Conservation (phyloP, 2,797 vertebrate genomes). For the Melanotaenia trifasciata region DNA sequence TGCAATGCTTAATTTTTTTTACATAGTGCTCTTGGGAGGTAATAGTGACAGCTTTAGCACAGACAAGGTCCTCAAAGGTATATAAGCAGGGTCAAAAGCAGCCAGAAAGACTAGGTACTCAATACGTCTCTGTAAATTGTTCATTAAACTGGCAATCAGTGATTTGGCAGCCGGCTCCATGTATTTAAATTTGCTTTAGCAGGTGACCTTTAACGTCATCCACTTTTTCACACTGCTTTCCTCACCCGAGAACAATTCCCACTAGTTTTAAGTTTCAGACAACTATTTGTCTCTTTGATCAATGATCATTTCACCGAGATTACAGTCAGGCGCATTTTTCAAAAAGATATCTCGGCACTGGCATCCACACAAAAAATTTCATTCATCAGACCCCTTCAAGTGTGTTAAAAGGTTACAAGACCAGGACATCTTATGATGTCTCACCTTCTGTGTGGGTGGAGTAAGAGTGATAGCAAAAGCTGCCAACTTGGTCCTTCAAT, state of each 20-base stretch:
- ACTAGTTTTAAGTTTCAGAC: slow-evolving; percentile 48
- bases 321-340: slow-evolving; percentile 44
- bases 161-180: slow-evolving; percentile 60
- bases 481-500: slow-evolving; percentile 31
- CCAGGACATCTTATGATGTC: slow-evolving; percentile 24
- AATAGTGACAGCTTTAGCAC: slow-evolving; percentile 4
- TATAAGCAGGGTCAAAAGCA: slow-evolving; percentile 42
- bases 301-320: slow-evolving; percentile 61
- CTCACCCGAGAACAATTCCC: slow-evolving; percentile 48
- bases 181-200: slow-evolving; percentile 62
- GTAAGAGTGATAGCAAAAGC: slow-evolving; percentile 24
- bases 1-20: slow-evolving; percentile 12
- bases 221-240: slow-evolving; percentile 26
- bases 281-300: slow-evolving; percentile 66
- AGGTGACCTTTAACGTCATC: slow-evolving; percentile 64
- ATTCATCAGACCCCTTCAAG: slow-evolving; percentile 46
- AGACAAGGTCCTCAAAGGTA: slow-evolving; percentile 13
- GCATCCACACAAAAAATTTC: slow-evolving; percentile 5
- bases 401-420: slow-evolving; percentile 38
- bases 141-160: slow-evolving; percentile 62
- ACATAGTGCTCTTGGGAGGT: slow-evolving; percentile 14
- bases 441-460: slow-evolving; percentile 39
- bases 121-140: slow-evolving; percentile 61
- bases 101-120: slow-evolving; percentile 34
- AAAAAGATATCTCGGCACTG: slow-evolving; percentile 43